phyloP scores from a whole-genome alignment of 2,113 vertebrate species.

The Todiramphus saurophagus region DNA sequence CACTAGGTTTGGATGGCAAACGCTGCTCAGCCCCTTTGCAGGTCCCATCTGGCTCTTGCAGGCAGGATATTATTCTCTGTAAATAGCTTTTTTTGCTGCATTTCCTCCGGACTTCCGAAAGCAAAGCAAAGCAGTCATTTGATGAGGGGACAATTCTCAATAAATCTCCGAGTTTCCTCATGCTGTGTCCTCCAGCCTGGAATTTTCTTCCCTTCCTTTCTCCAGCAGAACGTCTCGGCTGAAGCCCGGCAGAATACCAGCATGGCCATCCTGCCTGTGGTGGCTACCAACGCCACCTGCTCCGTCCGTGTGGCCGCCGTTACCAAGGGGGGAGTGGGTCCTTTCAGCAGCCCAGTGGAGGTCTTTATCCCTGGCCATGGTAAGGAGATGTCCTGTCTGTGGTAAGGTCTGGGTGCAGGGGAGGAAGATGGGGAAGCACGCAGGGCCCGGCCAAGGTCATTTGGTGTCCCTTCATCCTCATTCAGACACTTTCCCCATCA shows the following conservation, averaged over 20 bases:
- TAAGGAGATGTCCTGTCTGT: conserved; percentile 41
- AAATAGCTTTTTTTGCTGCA: background rate
- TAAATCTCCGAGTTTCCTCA: background rate
- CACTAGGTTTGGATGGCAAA: background rate
- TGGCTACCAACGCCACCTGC: conserved; percentile 83
- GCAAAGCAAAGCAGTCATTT: background rate
- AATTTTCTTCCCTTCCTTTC: background rate
- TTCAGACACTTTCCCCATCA: accelerated
- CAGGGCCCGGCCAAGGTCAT: background rate
- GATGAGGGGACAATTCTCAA: background rate
- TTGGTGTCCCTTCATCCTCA: background rate
- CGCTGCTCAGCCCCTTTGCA: background rate
- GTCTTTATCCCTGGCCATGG: conserved; percentile 80
- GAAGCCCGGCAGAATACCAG: background rate
- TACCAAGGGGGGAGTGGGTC: conserved; percentile 86
- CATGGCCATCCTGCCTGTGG: conserved; percentile 35
- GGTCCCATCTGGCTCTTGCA: background rate
- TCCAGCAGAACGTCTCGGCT: conserved; percentile 41
- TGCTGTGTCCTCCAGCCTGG: background rate
- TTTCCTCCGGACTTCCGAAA: background rate
- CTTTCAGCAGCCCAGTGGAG: conserved; percentile 77
- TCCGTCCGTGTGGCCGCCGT: conserved; percentile 83
- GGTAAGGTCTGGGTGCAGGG: background rate
- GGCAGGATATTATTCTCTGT: conserved; percentile 3
- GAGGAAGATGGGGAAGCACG: accelerated